Percentiles rank a stretch among this genome's conserved stretches.
Conservation (phyloP, 2,797 vertebrate species). For the Poeciliopsis presidionis region DNA sequence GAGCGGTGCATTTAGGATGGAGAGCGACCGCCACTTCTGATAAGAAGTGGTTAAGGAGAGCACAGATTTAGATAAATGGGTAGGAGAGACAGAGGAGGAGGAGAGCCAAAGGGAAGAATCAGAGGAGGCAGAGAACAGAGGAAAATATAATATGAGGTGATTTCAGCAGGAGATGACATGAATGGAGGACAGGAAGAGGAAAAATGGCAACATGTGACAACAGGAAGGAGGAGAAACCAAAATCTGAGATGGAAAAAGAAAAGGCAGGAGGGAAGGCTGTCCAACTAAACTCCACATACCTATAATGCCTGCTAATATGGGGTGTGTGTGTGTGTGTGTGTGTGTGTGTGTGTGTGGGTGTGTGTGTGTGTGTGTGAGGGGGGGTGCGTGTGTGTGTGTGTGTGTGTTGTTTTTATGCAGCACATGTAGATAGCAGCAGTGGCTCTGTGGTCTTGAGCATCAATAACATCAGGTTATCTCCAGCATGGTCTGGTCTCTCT, state of each 20-base stretch:
- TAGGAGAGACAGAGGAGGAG: constrained; percentile 45
- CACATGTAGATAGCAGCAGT: constrained; percentile 83
- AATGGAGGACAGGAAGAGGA: not conserved
- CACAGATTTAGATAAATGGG: constrained; percentile 94
- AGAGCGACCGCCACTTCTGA: constrained; percentile 96
- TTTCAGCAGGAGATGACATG: constrained; percentile 7
- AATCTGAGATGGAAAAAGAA: not conserved
- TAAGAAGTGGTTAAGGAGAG: constrained; percentile 97
- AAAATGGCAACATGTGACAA: not conserved
- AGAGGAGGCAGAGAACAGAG: not conserved
- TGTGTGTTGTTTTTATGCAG: constrained; percentile 71
- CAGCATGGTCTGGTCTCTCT: constrained; percentile 60
- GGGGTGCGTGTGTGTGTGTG: constrained; percentile 2
- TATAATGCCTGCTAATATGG: constrained; percentile 27
- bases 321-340: constrained; percentile 20
- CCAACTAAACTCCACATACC: constrained; percentile 25
- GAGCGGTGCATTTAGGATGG: constrained; percentile 90
- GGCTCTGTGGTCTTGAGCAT: constrained; percentile 84
- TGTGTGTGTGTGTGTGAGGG: not conserved
- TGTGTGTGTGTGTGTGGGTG: not conserved
- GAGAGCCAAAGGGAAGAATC: constrained; percentile 22
- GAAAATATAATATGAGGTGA: constrained; percentile 61
- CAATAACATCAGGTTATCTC: constrained; percentile 83
- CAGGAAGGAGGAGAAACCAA: not conserved
- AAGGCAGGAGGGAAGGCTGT: constrained; percentile 14